Evolutionary conservation across 1,140 invertebrate genomes (phyloP).

Genomic region (Neodiprion pinetum): DNA sequence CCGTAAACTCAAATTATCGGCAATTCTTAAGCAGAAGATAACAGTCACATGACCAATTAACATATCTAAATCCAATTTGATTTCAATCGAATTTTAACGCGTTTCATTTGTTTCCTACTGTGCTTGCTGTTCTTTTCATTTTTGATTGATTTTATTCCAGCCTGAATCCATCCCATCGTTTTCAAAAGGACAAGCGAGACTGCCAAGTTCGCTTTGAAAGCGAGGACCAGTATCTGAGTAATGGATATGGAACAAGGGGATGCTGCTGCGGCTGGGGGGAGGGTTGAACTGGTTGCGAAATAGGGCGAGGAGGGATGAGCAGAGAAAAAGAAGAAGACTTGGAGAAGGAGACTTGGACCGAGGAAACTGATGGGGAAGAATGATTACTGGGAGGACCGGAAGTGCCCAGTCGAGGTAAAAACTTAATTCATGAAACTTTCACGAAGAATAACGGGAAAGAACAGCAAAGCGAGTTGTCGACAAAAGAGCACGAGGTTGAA

Average conservation of each 20-base stretch:
- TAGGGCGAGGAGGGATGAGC: not conserved
- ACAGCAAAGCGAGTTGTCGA: not conserved
- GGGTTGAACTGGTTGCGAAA: not conserved
- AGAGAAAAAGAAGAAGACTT: not conserved
- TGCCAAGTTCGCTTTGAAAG: too few relatives aligned
- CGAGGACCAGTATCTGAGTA: not conserved
- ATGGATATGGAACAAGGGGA: not conserved
- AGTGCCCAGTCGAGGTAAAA: not conserved
- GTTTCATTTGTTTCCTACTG: not conserved
- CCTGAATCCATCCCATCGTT: not conserved
- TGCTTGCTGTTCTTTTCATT: not conserved
- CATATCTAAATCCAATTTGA: too few relatives aligned
- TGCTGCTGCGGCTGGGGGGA: too few relatives aligned
- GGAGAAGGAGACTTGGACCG: not conserved
- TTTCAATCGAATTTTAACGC: slow-evolving; percentile 27
- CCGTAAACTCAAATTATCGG: too few relatives aligned
- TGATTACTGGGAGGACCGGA: not conserved
- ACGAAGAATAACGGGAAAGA: not conserved
- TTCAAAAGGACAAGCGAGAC: too few relatives aligned
- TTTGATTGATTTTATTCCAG: not conserved
- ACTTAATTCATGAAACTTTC: slow-evolving; percentile 1
- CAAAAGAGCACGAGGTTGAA: too few relatives aligned
- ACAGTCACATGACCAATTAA: too few relatives aligned
- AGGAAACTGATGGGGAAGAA: not conserved
- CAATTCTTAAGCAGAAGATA: too few relatives aligned